Base-by-base conservation (phyloP, 1,140 invertebrate genomes). In the Leucophenga varia region DNA sequence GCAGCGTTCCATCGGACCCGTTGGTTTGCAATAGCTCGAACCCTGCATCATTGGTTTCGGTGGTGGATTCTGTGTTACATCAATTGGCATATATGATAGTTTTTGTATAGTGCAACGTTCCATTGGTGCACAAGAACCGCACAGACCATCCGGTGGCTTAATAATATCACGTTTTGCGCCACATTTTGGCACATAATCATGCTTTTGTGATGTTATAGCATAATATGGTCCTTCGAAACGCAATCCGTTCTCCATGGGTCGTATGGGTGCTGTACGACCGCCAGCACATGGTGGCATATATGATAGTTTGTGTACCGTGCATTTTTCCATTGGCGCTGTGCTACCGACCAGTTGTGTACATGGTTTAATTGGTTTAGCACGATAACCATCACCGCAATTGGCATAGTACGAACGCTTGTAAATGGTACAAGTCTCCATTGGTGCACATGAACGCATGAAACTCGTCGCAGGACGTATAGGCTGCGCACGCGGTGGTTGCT, bases 181-280 rank as follows among this genome's bases (percentile, higher is more conserved):
- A 0, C 78, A 79, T 70, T 88, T 88, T 48, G 86, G 83, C 10
- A 85, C 82, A 57, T 81, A 88, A 76, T 88, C 86, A 52, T 86
- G 83, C 46, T 86, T 85, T 43, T 86, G 81, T n/a, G 86, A 87
- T 3, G 86, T 87, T 46, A 82, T 74, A 45, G 83, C 81, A 68
- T 87, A 82, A 75, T 88, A 84, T 16, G 86, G 85, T 3, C 86
- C 86, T 64, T 81, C 77, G 4, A 84, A 75, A 2, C 64, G 59
- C 31, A 74, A 20, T 0, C 64, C 64, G 21, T 61, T 69, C 22
- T 55, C 54, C 39, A 51, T 47, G 17, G 72, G 72, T 3, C 55
- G 9, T 16, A 80, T 76, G 21, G 71, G 57, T 7, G 57, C 55
- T 0, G 73, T 61, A 13, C 79, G 78, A 43, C 59, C 49, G 0